These are phyloP conservation scores for Crocodylus rhombifer DNA, from an alignment of 2,797 vertebrate genomes.

Conservation along the genomic window DNA sequence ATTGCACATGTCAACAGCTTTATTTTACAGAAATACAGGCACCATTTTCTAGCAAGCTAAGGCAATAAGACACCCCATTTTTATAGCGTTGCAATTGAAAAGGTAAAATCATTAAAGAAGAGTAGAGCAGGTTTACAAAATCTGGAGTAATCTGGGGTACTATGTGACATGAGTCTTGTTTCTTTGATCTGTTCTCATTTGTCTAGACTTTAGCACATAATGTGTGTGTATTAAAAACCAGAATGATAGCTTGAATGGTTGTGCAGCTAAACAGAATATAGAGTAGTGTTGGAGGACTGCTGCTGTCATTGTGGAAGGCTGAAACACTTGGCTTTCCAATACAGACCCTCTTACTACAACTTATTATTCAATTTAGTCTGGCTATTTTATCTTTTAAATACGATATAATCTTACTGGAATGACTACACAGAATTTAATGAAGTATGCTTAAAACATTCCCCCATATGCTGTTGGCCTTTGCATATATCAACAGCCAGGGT, in stretches of 20 bases:
- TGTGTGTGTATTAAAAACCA: background rate
- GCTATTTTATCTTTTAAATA: conserved; percentile 70
- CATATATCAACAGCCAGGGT: conserved; percentile 47
- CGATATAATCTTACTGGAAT: conserved; percentile 64
- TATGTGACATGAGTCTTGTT: conserved; percentile 39
- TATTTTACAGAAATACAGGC: conserved; percentile 77
- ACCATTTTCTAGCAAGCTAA: conserved; percentile 79
- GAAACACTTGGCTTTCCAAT: conserved; percentile 68
- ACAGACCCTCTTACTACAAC: conserved; percentile 63
- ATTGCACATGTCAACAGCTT: conserved; percentile 75
- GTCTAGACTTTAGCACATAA: background rate
- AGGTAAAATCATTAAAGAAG: conserved; percentile 30
- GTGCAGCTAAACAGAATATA: conserved; percentile 32
- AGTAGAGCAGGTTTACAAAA: background rate
- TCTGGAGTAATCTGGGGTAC: conserved; percentile 47
- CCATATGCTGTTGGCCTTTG: conserved; percentile 69
- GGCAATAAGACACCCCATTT: conserved; percentile 65
- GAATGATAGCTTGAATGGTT: conserved; percentile 3
- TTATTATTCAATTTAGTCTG: conserved; percentile 71
- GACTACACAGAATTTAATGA: conserved; percentile 48
- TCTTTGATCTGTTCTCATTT: conserved; percentile 1
- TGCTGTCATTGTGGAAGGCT: conserved; percentile 69
- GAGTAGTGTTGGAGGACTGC: conserved; percentile 60
- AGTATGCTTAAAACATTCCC: conserved; percentile 62
- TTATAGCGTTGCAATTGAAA: conserved; percentile 45